Evolutionary conservation across 2,797 vertebrate genomes (phyloP).

Genomic region (Thaleichthys pacificus): DNA sequence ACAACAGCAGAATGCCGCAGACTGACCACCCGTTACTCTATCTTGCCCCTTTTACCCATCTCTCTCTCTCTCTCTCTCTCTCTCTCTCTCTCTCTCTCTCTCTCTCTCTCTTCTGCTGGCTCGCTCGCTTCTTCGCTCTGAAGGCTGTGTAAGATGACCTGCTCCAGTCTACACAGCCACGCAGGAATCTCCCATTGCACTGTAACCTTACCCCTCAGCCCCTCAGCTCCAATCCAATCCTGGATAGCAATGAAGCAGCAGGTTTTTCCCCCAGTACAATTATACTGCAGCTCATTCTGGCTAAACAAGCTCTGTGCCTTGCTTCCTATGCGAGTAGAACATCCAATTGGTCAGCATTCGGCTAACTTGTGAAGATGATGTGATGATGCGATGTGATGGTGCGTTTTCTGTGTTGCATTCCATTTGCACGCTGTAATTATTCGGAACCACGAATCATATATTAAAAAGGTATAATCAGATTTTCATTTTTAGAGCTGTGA

Average conservation of each 20-base stretch:
- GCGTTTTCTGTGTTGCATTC: slow-evolving; percentile 16
- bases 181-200: slow-evolving; percentile 75
- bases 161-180: slow-evolving; percentile 50
- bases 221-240: slow-evolving; percentile 30
- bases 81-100: slow-evolving; percentile 5
- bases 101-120: slow-evolving; percentile 20
- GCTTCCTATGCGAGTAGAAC: slow-evolving; percentile 3
- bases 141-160: slow-evolving; percentile 65
- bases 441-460: slow-evolving; percentile 20
- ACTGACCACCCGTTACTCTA: neutral
- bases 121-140: slow-evolving; percentile 15
- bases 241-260: slow-evolving; percentile 29
- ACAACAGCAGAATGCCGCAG: neutral
- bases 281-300: neutral
- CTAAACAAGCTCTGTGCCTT: slow-evolving; percentile 11
- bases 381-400: too few relatives aligned
- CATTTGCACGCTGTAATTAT: slow-evolving; percentile 5
- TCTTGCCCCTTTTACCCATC: neutral
- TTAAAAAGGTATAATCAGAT: slow-evolving; percentile 52
- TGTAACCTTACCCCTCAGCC: slow-evolving; percentile 70
- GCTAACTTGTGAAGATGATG: neutral
- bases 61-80: slow-evolving; percentile 2
- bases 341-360: slow-evolving; percentile 2
- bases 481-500: slow-evolving; percentile 40
- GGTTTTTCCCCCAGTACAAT: neutral